Evolutionary conservation across 1,140 invertebrate genomes (phyloP).

Genomic region (Paraescarpia echinospica): DNA sequence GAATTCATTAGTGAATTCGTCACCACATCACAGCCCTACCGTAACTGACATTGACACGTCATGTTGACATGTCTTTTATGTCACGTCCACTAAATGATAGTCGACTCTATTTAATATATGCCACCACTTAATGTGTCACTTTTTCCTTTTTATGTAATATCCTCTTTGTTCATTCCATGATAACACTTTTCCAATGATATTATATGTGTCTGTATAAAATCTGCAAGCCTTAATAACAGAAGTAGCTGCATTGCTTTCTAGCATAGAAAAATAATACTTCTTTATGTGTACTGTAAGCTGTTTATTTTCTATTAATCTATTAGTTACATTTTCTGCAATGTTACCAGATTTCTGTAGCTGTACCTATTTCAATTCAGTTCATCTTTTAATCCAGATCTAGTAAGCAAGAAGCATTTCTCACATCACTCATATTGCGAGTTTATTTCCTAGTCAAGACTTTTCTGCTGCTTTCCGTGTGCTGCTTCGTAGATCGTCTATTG

Average conservation of each 20-base stretch:
- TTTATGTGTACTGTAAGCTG: background rate
- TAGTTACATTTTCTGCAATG: background rate
- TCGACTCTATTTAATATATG: background rate
- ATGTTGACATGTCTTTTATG: background rate
- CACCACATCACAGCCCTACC: no score
- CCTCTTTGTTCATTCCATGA: background rate
- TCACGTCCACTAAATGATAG: background rate
- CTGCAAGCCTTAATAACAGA: background rate
- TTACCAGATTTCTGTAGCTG: background rate
- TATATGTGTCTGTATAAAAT: background rate
- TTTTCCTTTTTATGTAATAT: background rate
- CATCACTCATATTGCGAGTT: background rate
- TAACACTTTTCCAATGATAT: background rate
- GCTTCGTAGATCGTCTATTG: background rate
- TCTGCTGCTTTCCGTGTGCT: background rate
- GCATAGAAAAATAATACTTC: background rate
- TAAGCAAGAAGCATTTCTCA: background rate
- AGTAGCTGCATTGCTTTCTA: background rate
- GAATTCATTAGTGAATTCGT: no score
- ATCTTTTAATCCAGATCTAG: background rate
- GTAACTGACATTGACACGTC: background rate
- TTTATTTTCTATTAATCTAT: background rate
- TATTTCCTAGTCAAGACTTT: background rate
- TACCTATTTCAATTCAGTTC: background rate
- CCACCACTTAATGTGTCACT: no score